Evolutionary conservation across 2,113 vertebrate species (phyloP).

Genomic region (Odontophorus gujanensis): DNA sequence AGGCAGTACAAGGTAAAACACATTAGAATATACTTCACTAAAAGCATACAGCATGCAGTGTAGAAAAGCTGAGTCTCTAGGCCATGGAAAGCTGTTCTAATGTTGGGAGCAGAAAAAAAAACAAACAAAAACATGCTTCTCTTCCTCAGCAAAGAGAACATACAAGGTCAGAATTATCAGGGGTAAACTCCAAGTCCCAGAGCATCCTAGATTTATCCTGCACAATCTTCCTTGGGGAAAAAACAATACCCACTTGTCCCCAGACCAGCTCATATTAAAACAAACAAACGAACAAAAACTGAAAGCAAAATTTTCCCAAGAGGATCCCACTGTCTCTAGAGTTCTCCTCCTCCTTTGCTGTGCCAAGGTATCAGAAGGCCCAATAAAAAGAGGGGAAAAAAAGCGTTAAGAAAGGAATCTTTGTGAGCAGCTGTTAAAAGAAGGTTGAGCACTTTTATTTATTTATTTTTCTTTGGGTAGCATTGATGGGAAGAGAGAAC

Average conservation of each 20-base stretch:
- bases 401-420: conserved; percentile 71
- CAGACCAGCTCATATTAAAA: not conserved
- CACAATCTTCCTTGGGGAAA: not conserved
- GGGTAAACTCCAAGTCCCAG: not conserved
- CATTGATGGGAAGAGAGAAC: conserved; percentile 18
- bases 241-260: not conserved
- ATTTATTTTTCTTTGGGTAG: conserved; percentile 50
- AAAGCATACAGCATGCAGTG: not conserved
- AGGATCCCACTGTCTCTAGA: conserved; percentile 41
- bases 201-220: not conserved
- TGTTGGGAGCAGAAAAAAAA: not conserved
- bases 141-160: not conserved
- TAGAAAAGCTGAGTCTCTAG: not conserved
- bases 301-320: not conserved
- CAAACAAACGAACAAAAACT: not conserved
- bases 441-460: conserved; percentile 19
- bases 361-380: conserved; percentile 64
- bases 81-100: not conserved
- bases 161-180: not conserved
- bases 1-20: conserved; percentile 58
- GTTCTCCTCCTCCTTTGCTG: conserved; percentile 34
- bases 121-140: not conserved
- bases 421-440: conserved; percentile 75
- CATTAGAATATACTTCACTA: conserved; percentile 1
- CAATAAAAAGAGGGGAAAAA: conserved; percentile 5